phyloP scores from a whole-genome alignment of 2,113 vertebrate species.

The Xenus cinereus region DNA sequence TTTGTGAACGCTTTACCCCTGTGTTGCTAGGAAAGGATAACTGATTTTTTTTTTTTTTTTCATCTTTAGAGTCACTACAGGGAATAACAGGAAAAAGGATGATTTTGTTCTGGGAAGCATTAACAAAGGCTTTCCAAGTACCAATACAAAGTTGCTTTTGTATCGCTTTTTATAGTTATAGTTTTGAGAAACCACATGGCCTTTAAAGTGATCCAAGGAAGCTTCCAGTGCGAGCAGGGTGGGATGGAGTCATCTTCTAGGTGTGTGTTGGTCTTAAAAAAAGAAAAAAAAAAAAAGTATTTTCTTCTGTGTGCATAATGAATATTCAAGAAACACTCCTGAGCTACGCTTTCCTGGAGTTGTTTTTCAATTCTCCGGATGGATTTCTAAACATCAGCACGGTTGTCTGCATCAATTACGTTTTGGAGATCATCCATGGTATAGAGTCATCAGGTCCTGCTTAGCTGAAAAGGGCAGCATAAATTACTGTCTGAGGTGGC shows the following conservation, averaged over 20 bases:
- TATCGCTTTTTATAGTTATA: background rate
- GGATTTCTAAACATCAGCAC: background rate
- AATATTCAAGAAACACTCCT: background rate
- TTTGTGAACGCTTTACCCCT: background rate
- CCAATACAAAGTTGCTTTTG: background rate
- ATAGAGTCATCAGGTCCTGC: background rate
- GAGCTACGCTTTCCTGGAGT: background rate
- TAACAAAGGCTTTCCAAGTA: slow-evolving; percentile 8
- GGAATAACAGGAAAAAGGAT: background rate
- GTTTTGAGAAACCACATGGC: background rate
- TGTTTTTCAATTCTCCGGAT: slow-evolving; percentile 8
- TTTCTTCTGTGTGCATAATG: background rate
- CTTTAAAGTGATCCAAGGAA: background rate
- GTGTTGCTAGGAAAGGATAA: background rate
- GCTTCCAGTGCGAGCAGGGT: background rate
- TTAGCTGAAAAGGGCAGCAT: background rate
- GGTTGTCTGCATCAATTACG: background rate
- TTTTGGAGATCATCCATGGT: slow-evolving; percentile 9
- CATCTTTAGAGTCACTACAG: background rate
- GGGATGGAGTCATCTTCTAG: background rate
- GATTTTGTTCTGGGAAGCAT: background rate
- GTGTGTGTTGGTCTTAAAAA: background rate
- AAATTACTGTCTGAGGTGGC: background rate
- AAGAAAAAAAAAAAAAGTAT: background rate
- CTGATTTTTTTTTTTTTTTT: background rate